These are phyloP conservation scores for Dendrophyllia cribrosa DNA, from an alignment of 64 coral and sea anemone genomes.

Conservation along the genomic window DNA sequence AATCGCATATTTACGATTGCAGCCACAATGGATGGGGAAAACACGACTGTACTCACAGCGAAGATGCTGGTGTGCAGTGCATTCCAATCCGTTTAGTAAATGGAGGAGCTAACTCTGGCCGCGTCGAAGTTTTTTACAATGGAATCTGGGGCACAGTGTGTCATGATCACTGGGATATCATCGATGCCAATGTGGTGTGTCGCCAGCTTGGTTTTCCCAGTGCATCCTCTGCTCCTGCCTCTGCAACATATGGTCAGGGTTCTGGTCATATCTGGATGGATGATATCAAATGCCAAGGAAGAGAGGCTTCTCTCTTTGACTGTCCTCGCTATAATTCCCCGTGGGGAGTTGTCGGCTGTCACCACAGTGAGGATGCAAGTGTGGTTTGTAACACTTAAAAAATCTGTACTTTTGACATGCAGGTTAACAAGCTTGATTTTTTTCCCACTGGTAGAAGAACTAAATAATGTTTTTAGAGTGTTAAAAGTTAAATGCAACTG, in stretches of 20 bases:
- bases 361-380: neutral
- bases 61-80: too few species aligned
- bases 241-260: neutral
- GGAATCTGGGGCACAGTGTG: constrained; percentile 43
- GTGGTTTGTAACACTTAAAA: neutral
- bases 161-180: constrained; percentile 19
- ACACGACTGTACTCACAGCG: too few species aligned
- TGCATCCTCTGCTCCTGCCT: neutral
- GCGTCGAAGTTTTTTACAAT: constrained; percentile 15
- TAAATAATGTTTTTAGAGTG: too few species aligned
- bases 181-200: constrained; percentile 12
- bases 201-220: constrained; percentile 8
- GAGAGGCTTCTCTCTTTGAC: neutral
- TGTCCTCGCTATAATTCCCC: neutral
- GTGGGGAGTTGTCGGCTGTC: neutral
- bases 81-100: neutral
- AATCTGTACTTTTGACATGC: too few species aligned
- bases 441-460: too few species aligned
- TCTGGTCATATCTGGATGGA: constrained; percentile 25
- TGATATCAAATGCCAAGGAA: neutral
- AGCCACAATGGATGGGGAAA: too few species aligned
- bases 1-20: too few species aligned
- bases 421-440: too few species aligned
- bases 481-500: too few species aligned
- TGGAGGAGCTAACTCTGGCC: neutral